Conservation (phyloP, 2,888 invertebrate genomes). For the Plagodis dolabraria region DNA sequence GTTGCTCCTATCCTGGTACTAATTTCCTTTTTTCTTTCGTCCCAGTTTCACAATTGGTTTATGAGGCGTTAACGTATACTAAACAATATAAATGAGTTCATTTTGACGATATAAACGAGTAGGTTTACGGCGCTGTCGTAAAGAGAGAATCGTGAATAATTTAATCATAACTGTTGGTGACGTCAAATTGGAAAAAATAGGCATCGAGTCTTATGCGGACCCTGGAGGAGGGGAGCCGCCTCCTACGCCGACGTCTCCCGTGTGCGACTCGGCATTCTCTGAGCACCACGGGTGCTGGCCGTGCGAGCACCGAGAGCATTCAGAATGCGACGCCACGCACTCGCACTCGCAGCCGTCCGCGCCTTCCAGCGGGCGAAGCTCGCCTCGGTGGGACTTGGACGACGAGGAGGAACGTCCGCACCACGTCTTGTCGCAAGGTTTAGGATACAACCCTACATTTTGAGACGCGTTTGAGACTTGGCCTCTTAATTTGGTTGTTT, state of each 20-base stretch:
- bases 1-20: conserved; percentile 66
- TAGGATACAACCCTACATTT: conserved; percentile 48
- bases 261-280: conserved; percentile 80
- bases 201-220: conserved; percentile 78
- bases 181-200: conserved; percentile 58
- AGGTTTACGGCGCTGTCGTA: conserved; percentile 47
- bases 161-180: conserved; percentile 28
- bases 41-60: conserved; percentile 47
- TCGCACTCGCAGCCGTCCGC: conserved; percentile 71
- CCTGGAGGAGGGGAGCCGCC: conserved; percentile 79
- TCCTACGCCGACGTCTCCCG: conserved; percentile 77
- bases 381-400: conserved; percentile 78
- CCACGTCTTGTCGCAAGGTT: conserved; percentile 77
- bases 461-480: conserved; percentile 40
- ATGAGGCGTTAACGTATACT: conserved; percentile 54
- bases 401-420: conserved; percentile 73
- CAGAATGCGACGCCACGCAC: conserved; percentile 59
- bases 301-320: conserved; percentile 73
- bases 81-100: conserved; percentile 26
- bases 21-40: conserved; percentile 56
- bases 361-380: conserved; percentile 75
- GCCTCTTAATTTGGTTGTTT: neutral
- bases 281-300: conserved; percentile 81
- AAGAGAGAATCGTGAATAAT: conserved; percentile 24
- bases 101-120: conserved; percentile 33